Evolutionary conservation across 2,113 vertebrate genomes (phyloP), one percentile per base, ranked within the genome.

Genomic region (Amphiprion percula): DNA sequence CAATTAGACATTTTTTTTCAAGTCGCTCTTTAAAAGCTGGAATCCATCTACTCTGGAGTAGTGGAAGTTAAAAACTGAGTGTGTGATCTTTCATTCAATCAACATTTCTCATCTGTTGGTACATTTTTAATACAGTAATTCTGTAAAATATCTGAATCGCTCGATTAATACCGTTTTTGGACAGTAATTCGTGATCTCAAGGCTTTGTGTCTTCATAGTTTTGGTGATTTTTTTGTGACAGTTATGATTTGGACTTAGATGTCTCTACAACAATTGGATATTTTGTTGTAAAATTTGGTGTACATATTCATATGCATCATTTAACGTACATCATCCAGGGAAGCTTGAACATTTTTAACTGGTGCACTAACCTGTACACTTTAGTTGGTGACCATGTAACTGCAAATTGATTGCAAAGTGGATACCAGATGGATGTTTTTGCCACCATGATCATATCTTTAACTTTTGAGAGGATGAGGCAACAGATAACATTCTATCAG

Each of bases 1-100:
- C 80, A 84, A 63, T 77, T 79, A 55, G 37, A 66, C 15, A 1
- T 82, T 76, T 63, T 78, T 60, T 76, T 41, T 68, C 16, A 4
- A 56, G 37, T 61, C 23, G 0, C 37, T 47, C 33, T 63, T 79
- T 70, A 58, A 64, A 85, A 72, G 49, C 67, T 85, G 56, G 52
- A 63, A 66, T 68, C 53, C 61, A 79, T 88, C 70, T 71, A 59
- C 61, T 83, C 61, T 73, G 41, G 10, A 33, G 64, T 1, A 1
- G 50, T 28, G 24, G 4, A 21, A 53, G 60, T 49, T 56, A 23
- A 56, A 66, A 75, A 56, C 44, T n/a, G 24, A 54, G 77, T 69
- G 33, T 54, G 28, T 65, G 28, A 76, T 67, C 17, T 8, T 56
- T 23, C 33, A 41, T 46, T 28, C 39, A 63, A 49, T 65, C 12